Base-by-base conservation (phyloP, 35 echinoderm and acorn worm genomes). In the Strongylocentrotus purpuratus region DNA sequence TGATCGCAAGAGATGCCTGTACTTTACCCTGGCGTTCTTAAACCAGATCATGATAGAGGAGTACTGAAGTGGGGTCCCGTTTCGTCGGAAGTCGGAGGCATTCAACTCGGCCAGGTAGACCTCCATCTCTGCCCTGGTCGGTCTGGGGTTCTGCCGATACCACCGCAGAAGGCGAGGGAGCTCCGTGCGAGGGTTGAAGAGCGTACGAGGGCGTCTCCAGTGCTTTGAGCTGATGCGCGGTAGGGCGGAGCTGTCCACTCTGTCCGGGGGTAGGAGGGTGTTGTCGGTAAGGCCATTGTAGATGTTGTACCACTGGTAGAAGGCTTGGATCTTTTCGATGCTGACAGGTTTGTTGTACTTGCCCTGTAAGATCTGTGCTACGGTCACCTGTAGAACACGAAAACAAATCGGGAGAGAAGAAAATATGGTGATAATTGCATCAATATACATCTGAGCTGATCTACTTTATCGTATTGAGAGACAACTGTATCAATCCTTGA, bases 21-120 rank as follows among this genome's bases (percentile, higher is more conserved):
- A 98, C 95, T 99, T 99, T 4, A 96, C 98, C 31, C 98, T 33
- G 22, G 98, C 98, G 85, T 99, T 99, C 94, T 99, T 99, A 86
- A 99, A 99, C 98, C 98, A 99, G 86, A 99, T 97, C 20, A 96
- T 95, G 32, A 99, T 97, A 9, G 98, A 99, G 6, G 98, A 97
- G 93, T 98, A 99, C 96, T 99, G 98, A 31, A 99, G 94, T 22
- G 96, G 96, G 46, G 95, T 94, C 13, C 97, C 97, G 31, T 98
- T 96, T 31, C 95, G 95, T 9, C 98, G 96, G 78, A 94, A 96
- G 28, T 99, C 98, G 4, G 96, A 95, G 9, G 96, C 92, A 71
- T 99, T 99, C 94, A 99, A 85, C 65, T 99, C 97, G 28, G 97
- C 97, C 59, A 99, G 58, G 86, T 96, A 99, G 33, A 97, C 88